Evolutionary conservation across 1,140 invertebrate species (phyloP).

Genomic region (Drosophila equinoxialis): DNA sequence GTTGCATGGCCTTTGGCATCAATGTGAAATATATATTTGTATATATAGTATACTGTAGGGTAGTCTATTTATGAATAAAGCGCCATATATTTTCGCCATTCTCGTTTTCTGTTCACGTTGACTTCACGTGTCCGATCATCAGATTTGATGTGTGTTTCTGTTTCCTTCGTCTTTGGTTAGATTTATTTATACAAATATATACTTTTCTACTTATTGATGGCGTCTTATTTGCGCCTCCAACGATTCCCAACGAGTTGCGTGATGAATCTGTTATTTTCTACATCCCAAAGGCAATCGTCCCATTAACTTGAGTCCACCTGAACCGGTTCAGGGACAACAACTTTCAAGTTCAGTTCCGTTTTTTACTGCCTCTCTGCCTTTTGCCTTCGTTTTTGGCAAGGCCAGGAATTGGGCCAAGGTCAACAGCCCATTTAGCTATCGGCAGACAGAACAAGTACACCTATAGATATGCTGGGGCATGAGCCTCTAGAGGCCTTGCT

Average conservation of each 20-base stretch:
- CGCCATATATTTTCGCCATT: slow-evolving; percentile 46
- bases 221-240: slow-evolving; percentile 40
- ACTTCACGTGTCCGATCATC: slow-evolving; percentile 67
- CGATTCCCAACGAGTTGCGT: slow-evolving; percentile 29
- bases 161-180: slow-evolving; percentile 10
- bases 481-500: slow-evolving; percentile 9
- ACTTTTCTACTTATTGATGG: slow-evolving; percentile 45
- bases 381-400: slow-evolving; percentile 53
- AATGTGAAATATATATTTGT: slow-evolving; percentile 10
- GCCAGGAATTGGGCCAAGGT: slow-evolving; percentile 74
- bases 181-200: slow-evolving; percentile 59
- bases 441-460: slow-evolving; percentile 28
- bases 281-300: slow-evolving; percentile 43
- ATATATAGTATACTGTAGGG: background rate
- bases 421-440: slow-evolving; percentile 47
- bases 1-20: slow-evolving; percentile 34
- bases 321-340: slow-evolving; percentile 78
- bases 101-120: slow-evolving; percentile 64
- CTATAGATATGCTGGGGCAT: slow-evolving; percentile 13
- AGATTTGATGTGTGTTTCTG: background rate
- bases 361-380: background rate
- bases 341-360: slow-evolving; percentile 74
- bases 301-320: slow-evolving; percentile 51
- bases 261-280: slow-evolving; percentile 16
- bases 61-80: slow-evolving; percentile 49